Evolutionary conservation across 2,113 vertebrate genomes (phyloP), one percentile per base, ranked within the genome.

Genomic region (Lanius ludovicianus): DNA sequence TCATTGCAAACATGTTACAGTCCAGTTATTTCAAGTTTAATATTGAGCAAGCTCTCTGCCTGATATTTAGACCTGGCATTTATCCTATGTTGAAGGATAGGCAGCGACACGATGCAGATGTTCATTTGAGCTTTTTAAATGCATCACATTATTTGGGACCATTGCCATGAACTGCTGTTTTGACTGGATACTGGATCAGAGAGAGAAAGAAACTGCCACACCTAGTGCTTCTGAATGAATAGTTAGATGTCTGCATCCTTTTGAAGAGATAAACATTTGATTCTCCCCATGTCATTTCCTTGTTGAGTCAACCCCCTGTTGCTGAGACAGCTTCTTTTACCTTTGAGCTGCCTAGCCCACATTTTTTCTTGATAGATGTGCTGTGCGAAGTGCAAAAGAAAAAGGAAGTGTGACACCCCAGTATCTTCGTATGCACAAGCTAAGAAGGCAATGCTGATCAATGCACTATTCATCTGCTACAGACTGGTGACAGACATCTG

Each of bases 311-410:
- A 62, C 9, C 13, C 9, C 10, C 9, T n/a, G 4, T 7, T 85
- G 87, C 79, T 95, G 75, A 96, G 81, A 93, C 63, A 85, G 67
- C 74, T 94, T 53, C 13, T 82, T 89, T 78, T 85, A 73, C 20
- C 52, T 68, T 84, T 83, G 37, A 67, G 39, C 6, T 42, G 37
- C 73, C 17, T 69, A 68, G 31, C 19, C 41, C 75, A 84, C 63
- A 57, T 84, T 88, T 95, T 23, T 79, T 46, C 81, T 19, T 42
- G 53, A 90, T 37, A 63, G 39, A 85, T 67, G 33, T 77, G 67
- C 75, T 64, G 46, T 73, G 24, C 74, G 60, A 85, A 65, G 42
- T 37, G 46, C 79, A 86, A 67, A 10, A 56, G n/a, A n/a, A 74
- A 65, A 49, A 93, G 59, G 59, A 91, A 91, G 81, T 24, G 6